These are phyloP conservation scores for Trachops cirrhosus DNA, from an alignment of 2,797 vertebrate genomes.

Conservation along the genomic window DNA sequence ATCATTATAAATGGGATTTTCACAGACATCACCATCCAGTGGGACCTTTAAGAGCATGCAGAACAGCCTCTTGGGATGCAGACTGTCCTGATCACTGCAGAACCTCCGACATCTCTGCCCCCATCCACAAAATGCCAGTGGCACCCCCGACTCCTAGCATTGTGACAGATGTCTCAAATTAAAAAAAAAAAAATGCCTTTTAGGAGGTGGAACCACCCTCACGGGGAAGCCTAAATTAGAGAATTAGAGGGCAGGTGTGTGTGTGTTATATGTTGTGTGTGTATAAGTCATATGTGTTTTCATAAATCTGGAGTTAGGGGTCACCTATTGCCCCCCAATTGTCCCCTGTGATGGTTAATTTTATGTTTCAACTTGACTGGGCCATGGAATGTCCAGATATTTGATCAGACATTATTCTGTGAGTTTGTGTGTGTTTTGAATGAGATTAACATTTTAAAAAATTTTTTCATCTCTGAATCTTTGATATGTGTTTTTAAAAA, in stretches of 20 bases:
- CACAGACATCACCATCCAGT: not conserved
- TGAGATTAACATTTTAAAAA: not conserved
- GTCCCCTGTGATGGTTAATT: not conserved
- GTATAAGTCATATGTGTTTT: not conserved
- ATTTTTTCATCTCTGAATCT: not conserved
- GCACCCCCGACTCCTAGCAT: not conserved
- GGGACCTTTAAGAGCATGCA: not conserved
- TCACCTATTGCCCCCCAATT: not conserved
- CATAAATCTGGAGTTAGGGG: not conserved
- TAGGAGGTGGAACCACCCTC: not conserved
- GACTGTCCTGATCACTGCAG: not conserved
- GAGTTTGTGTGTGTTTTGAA: not conserved
- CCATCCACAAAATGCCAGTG: not conserved
- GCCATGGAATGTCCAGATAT: not conserved
- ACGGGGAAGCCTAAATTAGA: not conserved
- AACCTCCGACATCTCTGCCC: not conserved
- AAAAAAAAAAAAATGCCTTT: not conserved
- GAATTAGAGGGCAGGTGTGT: not conserved
- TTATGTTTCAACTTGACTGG: not conserved
- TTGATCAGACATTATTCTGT: not conserved
- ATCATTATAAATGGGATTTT: not conserved
- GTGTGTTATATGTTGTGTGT: not conserved
- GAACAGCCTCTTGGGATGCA: not conserved
- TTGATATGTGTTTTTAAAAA: not conserved
- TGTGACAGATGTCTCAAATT: not conserved